A percentile compares a stretch with the other conserved stretches of the same genome.
These are phyloP conservation scores for Nesidiocoris tenuis DNA, from an alignment of 2,888 invertebrate species.

Conservation along the genomic window DNA sequence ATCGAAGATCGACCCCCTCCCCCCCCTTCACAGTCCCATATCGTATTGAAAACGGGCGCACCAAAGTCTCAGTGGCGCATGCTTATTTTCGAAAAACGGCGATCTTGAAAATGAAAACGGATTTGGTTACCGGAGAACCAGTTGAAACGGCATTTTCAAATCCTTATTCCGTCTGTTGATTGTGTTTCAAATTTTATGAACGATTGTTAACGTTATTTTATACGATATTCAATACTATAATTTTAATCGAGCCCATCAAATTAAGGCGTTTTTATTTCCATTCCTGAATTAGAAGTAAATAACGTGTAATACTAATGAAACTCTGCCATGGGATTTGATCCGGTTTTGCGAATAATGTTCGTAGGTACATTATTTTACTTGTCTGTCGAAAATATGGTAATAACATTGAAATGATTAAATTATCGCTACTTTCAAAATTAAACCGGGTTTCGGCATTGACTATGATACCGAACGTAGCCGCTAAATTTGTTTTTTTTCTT, in stretches of 20 bases:
- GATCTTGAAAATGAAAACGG: background rate
- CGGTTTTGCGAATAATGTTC: constrained; percentile 1
- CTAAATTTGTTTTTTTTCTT: too few relatives aligned
- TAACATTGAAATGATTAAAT: too few relatives aligned
- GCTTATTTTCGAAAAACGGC: background rate
- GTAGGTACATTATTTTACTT: too few relatives aligned
- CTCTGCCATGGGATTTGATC: constrained; percentile 4
- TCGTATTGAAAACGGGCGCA: too few relatives aligned
- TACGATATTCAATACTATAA: background rate
- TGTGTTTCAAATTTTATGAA: constrained; percentile 26
- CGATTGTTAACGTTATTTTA: constrained; percentile 28
- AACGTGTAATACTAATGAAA: background rate
- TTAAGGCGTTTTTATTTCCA: background rate
- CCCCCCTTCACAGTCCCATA: too few relatives aligned
- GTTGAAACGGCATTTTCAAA: constrained; percentile 21
- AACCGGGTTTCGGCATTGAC: too few relatives aligned
- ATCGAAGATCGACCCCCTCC: too few relatives aligned
- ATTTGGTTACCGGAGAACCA: constrained; percentile 23
- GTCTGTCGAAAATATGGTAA: too few relatives aligned
- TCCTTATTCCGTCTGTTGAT: constrained; percentile 30
- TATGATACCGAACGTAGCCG: too few relatives aligned
- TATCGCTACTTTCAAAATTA: too few relatives aligned
- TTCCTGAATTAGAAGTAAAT: background rate
- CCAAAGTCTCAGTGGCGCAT: too few relatives aligned
- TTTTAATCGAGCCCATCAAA: background rate